phyloP scores from a whole-genome alignment of 2,797 vertebrate genomes.

The Myotis planiceps region DNA sequence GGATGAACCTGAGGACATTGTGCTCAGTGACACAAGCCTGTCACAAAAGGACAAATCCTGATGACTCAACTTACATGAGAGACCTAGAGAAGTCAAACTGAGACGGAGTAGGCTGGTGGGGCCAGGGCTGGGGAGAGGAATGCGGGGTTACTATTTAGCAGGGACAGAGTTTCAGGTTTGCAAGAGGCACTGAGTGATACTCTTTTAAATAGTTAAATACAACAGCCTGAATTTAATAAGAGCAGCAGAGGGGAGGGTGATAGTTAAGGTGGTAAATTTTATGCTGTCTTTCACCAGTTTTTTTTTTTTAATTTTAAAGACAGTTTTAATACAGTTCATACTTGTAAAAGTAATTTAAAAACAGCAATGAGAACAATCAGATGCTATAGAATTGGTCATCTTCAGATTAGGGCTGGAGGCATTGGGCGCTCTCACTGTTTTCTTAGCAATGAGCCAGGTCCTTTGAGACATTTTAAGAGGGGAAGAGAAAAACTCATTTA shows the following conservation, averaged over 20 bases:
- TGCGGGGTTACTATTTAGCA: no score
- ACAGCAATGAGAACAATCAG: not conserved
- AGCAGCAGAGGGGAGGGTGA: not conserved
- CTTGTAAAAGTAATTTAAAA: not conserved
- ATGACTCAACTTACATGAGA: not conserved
- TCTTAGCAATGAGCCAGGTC: not conserved
- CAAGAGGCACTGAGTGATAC: not conserved
- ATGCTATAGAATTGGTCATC: not conserved
- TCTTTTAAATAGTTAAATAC: not conserved
- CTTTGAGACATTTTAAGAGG: not conserved
- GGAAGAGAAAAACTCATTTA: not conserved
- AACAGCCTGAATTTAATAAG: no score
- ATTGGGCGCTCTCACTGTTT: not conserved
- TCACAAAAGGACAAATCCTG: not conserved
- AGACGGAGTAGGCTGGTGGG: not conserved
- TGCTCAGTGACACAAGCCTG: not conserved
- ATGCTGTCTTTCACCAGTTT: not conserved
- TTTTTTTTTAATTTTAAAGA: not conserved
- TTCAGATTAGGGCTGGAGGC: not conserved
- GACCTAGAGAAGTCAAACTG: not conserved
- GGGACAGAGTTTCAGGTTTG: not conserved
- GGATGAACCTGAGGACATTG: not conserved
- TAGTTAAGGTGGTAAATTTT: not conserved
- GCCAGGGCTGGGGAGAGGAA: not conserved
- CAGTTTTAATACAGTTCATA: not conserved